Conservation (phyloP, 2,113 vertebrate species). For the Corythaixoides concolor region DNA sequence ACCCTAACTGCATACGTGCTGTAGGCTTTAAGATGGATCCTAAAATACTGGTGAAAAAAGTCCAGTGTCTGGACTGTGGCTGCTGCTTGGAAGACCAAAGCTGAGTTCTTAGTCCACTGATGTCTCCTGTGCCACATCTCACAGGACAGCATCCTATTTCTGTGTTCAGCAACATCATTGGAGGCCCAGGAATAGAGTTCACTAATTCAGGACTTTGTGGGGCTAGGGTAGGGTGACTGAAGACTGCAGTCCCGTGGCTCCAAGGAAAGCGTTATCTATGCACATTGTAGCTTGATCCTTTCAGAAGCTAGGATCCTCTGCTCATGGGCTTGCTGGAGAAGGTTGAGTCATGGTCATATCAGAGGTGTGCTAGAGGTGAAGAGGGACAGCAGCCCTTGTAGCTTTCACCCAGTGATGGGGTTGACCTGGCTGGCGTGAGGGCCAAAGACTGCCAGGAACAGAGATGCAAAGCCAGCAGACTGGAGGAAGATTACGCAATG, state of each 20-base stretch:
- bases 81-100: neutral
- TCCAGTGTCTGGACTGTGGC: neutral
- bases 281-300: neutral
- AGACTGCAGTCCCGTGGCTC: neutral
- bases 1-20: neutral
- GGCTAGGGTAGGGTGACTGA: no score
- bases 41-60: neutral
- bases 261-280: neutral
- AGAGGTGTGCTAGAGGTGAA: neutral
- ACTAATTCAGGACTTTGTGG: neutral
- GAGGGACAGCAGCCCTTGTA: neutral
- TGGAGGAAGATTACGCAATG: neutral
- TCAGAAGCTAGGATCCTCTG: neutral
- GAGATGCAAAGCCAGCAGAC: neutral
- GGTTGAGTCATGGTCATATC: rapidly evolving
- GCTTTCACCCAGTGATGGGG: neutral
- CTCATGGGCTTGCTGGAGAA: neutral
- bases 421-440: neutral
- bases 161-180: neutral
- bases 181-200: neutral
- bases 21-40: neutral
- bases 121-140: neutral
- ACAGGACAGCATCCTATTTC: neutral
- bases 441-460: neutral
- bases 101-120: neutral